Evolutionary conservation across 2,888 invertebrate species (phyloP).

Genomic region (Sarcophaga rosellei): DNA sequence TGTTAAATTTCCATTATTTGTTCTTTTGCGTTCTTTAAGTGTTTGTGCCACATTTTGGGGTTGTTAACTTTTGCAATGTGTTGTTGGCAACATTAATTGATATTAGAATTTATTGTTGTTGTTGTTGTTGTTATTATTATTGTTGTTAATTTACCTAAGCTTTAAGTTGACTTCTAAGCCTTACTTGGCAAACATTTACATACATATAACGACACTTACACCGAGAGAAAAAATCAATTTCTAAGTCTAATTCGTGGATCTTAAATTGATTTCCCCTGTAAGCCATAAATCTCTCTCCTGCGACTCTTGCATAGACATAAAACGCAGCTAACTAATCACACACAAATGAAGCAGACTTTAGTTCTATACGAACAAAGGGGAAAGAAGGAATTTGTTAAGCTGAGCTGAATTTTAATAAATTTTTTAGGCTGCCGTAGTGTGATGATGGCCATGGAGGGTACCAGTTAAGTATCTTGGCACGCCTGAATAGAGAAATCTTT

Average conservation of each 20-base stretch:
- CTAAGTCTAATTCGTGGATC: background rate
- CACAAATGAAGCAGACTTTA: too few species aligned
- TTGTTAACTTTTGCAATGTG: constrained; percentile 30
- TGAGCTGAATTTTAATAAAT: too few species aligned
- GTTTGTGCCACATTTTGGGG: constrained; percentile 42
- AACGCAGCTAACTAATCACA: too few species aligned
- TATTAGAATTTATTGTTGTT: constrained; percentile 25
- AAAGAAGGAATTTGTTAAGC: too few species aligned
- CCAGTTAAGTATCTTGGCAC: too few species aligned
- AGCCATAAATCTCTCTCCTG: too few species aligned
- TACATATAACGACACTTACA: background rate
- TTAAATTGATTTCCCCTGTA: background rate
- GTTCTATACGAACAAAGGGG: too few species aligned
- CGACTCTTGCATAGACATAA: too few species aligned
- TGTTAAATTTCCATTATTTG: constrained; percentile 14
- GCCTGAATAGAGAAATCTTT: too few species aligned
- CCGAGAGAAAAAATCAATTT: background rate
- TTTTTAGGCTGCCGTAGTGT: too few species aligned
- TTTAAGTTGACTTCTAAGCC: constrained; percentile 22
- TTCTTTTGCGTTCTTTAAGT: constrained; percentile 26
- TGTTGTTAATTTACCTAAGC: background rate
- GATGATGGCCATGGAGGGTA: too few species aligned
- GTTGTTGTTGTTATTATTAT: background rate
- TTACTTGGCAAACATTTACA: background rate
- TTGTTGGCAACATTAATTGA: constrained; percentile 32